A percentile compares a stretch with the other conserved stretches of the same genome.
Conservation (phyloP, 2,797 vertebrate genomes). For the Propithecus deckenii region DNA sequence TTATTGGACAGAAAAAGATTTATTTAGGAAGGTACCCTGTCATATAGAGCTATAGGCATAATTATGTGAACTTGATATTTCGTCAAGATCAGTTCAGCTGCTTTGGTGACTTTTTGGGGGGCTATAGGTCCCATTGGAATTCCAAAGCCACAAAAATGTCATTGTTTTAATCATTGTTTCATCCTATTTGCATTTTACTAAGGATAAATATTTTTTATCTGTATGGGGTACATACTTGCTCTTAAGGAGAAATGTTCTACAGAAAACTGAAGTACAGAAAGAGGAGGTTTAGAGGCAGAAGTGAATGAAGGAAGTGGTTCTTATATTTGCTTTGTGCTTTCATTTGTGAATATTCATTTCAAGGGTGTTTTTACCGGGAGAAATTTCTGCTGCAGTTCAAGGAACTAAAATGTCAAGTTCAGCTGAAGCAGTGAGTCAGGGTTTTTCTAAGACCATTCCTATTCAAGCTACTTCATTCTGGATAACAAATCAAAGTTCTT, state of each 20-base stretch:
- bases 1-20: not conserved
- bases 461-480: not conserved
- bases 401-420: slow-evolving; percentile 34
- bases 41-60: not conserved
- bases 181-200: not conserved
- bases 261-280: not conserved
- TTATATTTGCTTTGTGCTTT: not conserved
- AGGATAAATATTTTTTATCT: not conserved
- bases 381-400: not conserved
- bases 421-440: slow-evolving; percentile 17
- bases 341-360: not conserved
- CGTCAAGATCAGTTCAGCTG: slow-evolving; percentile 7
- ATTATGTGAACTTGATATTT: not conserved
- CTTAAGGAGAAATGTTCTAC: not conserved
- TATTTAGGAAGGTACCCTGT: not conserved
- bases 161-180: not conserved
- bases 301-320: not conserved
- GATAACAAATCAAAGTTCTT: not conserved
- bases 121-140: not conserved
- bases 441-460: not conserved
- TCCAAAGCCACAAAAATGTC: not conserved
- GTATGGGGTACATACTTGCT: not conserved
- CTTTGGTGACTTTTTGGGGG: not conserved
- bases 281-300: not conserved
- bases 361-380: not conserved